Percentiles rank a stretch among this genome's conserved stretches.
phyloP scores from a whole-genome alignment of 2,113 vertebrate genomes.

The Stigmatopora argus region DNA sequence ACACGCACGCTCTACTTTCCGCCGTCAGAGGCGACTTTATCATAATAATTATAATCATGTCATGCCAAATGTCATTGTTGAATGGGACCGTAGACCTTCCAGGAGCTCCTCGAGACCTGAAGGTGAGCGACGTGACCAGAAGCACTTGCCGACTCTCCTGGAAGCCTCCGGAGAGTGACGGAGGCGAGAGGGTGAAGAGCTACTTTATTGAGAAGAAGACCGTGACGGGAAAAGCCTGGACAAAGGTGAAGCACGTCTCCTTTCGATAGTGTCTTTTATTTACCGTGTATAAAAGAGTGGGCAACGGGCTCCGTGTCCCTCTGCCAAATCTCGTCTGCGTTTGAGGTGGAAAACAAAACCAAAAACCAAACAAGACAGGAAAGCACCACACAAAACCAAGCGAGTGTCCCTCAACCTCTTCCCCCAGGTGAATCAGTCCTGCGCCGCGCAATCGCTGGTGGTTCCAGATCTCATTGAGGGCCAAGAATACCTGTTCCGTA shows the following conservation, averaged over 20 bases:
- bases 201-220: constrained; percentile 94
- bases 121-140: constrained; percentile 89
- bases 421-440: constrained; percentile 75
- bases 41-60: no score
- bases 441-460: constrained; percentile 81
- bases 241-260: constrained; percentile 72
- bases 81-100: constrained; percentile 76
- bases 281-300: background rate
- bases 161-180: constrained; percentile 91
- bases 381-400: background rate
- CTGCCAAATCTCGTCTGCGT: background rate
- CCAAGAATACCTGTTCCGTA: constrained; percentile 90
- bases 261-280: background rate
- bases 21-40: background rate
- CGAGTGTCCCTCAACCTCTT: background rate
- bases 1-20: background rate
- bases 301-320: background rate
- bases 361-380: background rate
- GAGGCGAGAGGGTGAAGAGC: constrained; percentile 91
- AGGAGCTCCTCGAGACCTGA: constrained; percentile 87
- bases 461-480: constrained; percentile 86
- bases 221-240: constrained; percentile 91
- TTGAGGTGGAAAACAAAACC: background rate
- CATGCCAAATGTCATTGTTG: background rate
- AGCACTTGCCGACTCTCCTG: constrained; percentile 89